Conservation (phyloP, 2,797 vertebrate species). For the Hemibagrus guttatus region DNA sequence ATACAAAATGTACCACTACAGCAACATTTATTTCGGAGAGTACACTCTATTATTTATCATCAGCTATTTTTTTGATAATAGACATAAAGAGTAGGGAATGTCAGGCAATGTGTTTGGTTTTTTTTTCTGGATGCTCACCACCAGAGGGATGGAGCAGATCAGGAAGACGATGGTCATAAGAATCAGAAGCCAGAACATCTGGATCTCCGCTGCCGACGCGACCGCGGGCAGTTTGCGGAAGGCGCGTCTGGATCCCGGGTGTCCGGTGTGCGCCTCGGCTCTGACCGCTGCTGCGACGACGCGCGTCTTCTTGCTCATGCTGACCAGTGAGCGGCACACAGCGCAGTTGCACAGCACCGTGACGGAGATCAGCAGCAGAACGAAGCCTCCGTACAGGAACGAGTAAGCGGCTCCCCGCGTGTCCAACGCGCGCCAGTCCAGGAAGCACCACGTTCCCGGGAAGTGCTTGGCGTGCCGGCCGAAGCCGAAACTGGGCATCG, state of each 20-base stretch:
- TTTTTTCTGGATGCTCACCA: conserved; percentile 67
- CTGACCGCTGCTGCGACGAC: conserved; percentile 54
- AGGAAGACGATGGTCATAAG: conserved; percentile 82
- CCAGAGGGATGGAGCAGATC: conserved; percentile 80
- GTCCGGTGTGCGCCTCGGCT: conserved; percentile 54
- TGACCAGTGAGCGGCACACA: conserved; percentile 77
- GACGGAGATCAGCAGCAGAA: conserved; percentile 74
- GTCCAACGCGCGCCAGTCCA: conserved; percentile 78
- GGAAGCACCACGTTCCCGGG: conserved; percentile 82
- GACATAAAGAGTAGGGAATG: background rate
- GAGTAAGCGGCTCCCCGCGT: conserved; percentile 73
- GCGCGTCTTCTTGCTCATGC: conserved; percentile 76
- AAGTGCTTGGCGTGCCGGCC: conserved; percentile 74
- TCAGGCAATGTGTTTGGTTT: background rate
- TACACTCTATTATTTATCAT: background rate
- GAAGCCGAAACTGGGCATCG: conserved; percentile 80
- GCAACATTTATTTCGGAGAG: background rate
- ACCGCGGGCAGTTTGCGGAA: conserved; percentile 72
- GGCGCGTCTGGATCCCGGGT: conserved; percentile 68
- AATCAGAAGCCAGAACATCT: conserved; percentile 81
- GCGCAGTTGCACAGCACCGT: conserved; percentile 77
- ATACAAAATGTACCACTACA: background rate
- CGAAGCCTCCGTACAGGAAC: conserved; percentile 78
- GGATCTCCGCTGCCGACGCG: conserved; percentile 77
- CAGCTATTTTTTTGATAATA: background rate